Evolutionary conservation across 2,797 vertebrate genomes (phyloP).

Genomic region (Parauchenoglanis punctatus): DNA sequence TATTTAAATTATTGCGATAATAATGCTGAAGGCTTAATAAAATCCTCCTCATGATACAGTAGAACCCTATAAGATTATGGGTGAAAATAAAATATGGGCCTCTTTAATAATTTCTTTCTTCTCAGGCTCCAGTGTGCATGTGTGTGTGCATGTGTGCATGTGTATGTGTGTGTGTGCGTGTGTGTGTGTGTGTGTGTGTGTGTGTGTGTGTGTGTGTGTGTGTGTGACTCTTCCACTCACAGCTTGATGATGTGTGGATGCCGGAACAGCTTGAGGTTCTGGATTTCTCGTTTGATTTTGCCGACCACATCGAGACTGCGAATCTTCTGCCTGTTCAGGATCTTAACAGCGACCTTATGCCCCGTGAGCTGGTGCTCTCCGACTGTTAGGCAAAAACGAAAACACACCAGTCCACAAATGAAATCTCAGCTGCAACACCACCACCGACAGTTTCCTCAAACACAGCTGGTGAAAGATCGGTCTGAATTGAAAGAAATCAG

Average conservation of each 20-base stretch:
- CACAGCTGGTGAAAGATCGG: conserved; percentile 44
- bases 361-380: conserved; percentile 96
- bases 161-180: no score
- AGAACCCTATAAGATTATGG: not conserved
- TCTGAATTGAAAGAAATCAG: conserved; percentile 50
- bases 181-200: no score
- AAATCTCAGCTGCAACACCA: conserved; percentile 49
- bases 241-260: conserved; percentile 99
- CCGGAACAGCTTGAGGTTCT: conserved; percentile 97
- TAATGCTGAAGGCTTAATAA: not conserved
- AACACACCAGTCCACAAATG: conserved; percentile 57
- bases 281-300: conserved; percentile 98
- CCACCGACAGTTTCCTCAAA: conserved; percentile 42
- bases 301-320: conserved; percentile 98
- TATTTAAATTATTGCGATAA: not conserved
- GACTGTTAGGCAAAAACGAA: conserved; percentile 76
- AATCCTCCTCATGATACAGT: not conserved
- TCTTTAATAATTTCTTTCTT: not conserved
- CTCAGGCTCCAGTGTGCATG: not conserved
- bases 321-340: conserved; percentile 97
- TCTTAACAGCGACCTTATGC: conserved; percentile 98
- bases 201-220: no score
- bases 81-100: not conserved
- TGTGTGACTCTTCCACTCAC: conserved; percentile 76
- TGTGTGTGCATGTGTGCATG: conserved; percentile 8